Evolutionary conservation across 1,140 invertebrate genomes (phyloP), one percentile per base, ranked within the genome.

Genomic region (Pinna nobilis): DNA sequence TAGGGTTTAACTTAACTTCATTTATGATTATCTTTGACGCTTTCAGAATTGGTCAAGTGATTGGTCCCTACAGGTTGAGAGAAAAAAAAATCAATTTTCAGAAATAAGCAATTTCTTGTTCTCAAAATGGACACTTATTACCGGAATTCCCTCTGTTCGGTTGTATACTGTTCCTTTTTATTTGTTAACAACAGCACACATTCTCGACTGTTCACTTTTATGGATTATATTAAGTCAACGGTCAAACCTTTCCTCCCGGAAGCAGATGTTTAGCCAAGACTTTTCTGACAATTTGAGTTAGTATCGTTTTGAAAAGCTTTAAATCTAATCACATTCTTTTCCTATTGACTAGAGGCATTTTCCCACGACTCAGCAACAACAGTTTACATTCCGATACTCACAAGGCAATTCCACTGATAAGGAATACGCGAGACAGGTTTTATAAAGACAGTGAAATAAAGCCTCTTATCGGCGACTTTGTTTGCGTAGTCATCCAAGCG

Each of bases 401-500:
- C 63, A 70, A 57, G 70, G 53, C 61, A 64, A 70, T 47, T 44
- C 55, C 32, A 64, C 47, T 59, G 64, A 70, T 73, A 78, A 61
- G 37, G 64, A 41, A 66, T 70, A 71, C 70, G 70, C 76, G 76
- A 72, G 77, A 72, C 66, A 25, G 49, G 60, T 65, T 70, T 72
- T 69, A 68, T 67, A 37, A 13, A 51, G 66, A 71, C 76, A 73
- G 69, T 76, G 69, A 70, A 70, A 41, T 53, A 71, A 61, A 70
- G 72, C 69, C 64, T 64, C 70, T 81, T 81, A 81, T 77, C 80
- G 66, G 37, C 57, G 39, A 61, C 69, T 72, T 39, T 81, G 75
- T 81, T 79, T 78, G 76, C 72, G 77, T 74, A 79, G 70, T 60
- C 68, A 65, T 60, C 66, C 55, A 63, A 68, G 60, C 65, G 68